Conservation (phyloP, 1,140 invertebrate species). For the Eupristina koningsbergeri region DNA sequence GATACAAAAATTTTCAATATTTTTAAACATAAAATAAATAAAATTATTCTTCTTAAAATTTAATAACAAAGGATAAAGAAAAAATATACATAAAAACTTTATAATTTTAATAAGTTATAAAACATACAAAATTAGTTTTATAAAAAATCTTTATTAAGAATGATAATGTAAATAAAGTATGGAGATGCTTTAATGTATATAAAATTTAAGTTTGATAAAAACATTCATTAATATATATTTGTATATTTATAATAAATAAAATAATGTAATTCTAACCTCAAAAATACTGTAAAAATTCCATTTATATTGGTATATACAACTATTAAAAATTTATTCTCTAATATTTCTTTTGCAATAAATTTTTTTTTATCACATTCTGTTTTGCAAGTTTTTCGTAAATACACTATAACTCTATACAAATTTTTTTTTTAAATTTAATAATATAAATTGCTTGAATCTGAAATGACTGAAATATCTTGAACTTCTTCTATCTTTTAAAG, state of each 20-base stretch:
- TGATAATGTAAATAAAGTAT: background rate
- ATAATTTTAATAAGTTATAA: background rate
- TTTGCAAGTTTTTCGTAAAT: background rate
- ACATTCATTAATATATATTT: too few species aligned
- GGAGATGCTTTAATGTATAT: background rate
- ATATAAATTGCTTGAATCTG: background rate
- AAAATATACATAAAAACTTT: too few species aligned
- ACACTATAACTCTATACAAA: background rate
- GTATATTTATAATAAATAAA: too few species aligned
- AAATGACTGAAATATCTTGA: background rate
- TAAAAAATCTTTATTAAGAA: background rate
- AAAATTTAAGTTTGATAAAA: background rate
- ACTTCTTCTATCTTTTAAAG: background rate
- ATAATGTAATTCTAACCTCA: slow-evolving; percentile 38
- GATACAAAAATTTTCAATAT: too few species aligned
- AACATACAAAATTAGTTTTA: background rate
- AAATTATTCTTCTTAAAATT: too few species aligned
- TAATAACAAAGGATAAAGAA: too few species aligned
- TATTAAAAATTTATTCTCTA: background rate
- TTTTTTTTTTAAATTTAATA: background rate
- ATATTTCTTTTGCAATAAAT: background rate
- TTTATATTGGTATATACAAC: background rate
- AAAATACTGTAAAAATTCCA: background rate
- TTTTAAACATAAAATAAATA: too few species aligned
- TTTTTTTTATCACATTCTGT: background rate